Conservation (phyloP, 2,797 vertebrate species). For the Scolopax rusticola region DNA sequence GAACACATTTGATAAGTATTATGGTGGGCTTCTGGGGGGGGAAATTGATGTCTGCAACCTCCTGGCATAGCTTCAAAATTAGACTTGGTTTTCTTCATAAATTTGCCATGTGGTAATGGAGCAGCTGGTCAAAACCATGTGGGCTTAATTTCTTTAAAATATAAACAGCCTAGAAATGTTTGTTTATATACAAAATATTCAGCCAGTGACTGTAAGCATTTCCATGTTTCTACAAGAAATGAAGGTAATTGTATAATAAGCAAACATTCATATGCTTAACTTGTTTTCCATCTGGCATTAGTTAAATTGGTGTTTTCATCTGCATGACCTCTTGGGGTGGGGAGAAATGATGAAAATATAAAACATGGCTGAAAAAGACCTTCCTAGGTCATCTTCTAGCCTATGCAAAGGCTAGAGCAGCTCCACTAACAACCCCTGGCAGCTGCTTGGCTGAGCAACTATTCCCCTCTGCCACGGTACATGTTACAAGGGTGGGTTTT, state of each 20-base stretch:
- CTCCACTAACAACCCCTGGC: not conserved
- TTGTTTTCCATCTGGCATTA: slow-evolving; percentile 55
- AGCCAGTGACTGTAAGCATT: slow-evolving; percentile 21
- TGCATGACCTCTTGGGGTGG: slow-evolving; percentile 21
- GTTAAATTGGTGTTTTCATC: slow-evolving; percentile 47
- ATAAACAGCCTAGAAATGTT: slow-evolving; percentile 39
- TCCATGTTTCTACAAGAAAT: slow-evolving; percentile 26
- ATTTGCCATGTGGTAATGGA: not conserved
- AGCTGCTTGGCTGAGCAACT: not conserved
- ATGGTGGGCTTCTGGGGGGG: not conserved
- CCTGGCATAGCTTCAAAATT: not conserved
- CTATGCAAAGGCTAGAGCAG: not conserved
- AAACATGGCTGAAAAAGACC: not conserved
- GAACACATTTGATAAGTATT: not conserved
- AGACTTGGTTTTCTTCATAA: not conserved
- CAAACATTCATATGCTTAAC: slow-evolving; percentile 50
- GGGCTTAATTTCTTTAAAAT: slow-evolving; percentile 44
- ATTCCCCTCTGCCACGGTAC: not conserved
- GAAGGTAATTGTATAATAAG: slow-evolving; percentile 41
- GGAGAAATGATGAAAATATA: not conserved
- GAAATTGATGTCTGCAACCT: not conserved
- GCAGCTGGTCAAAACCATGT: slow-evolving; percentile 18
- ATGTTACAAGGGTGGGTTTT: not conserved
- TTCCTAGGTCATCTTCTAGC: not conserved
- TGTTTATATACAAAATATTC: slow-evolving; percentile 37